Base-by-base conservation (phyloP, 2,888 invertebrate genomes). In the Lagria hirta region DNA sequence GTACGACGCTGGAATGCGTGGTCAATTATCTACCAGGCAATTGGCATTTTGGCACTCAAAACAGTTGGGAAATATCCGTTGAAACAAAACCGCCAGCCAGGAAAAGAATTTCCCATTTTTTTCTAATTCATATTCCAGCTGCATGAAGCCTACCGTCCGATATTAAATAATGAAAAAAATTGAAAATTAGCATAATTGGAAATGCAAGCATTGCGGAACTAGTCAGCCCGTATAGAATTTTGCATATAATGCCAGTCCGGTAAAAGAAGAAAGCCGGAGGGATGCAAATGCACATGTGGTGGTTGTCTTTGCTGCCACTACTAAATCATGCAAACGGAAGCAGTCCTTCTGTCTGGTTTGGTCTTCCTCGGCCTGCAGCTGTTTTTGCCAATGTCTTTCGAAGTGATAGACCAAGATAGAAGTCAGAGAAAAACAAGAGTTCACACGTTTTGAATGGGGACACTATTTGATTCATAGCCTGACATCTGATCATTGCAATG, bases 281-380 rank as follows among this genome's bases (percentile, higher is more conserved):
- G 58, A 59, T 57, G 61, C 56, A 56, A 59, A 60, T 56, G 49
- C 60, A 61, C 63, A 61, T 61, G 60, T 61, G 63, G 48, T 55
- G 56, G 54, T 53, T 53, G 48, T 51, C 51, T 57, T 12, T 52
- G 57, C 46, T n/a, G n/a, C n/a, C 54, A 55, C 46, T 54, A 63
- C 49, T 68, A 68, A 68, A 68, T 68, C 66, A 68, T 68, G 61
- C 59, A 62, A 67, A 66, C 68, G 68, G 68, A 68, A 68, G 68
- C 64, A 66, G 63, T 61, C 66, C 64, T 62, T 58, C 62, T 65
- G 66, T 66, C 66, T 68, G 44, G 43, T 29, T 65, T 66, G 48
- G 30, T 37, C 38, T 33, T 44, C 38, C 36, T 44, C 38, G 44
- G 5, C 5, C 16, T 33, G 38, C 44, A 44, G 44, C 44, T 44